Base-by-base conservation (phyloP, 2,797 vertebrate species). In the Pteropus rufus region DNA sequence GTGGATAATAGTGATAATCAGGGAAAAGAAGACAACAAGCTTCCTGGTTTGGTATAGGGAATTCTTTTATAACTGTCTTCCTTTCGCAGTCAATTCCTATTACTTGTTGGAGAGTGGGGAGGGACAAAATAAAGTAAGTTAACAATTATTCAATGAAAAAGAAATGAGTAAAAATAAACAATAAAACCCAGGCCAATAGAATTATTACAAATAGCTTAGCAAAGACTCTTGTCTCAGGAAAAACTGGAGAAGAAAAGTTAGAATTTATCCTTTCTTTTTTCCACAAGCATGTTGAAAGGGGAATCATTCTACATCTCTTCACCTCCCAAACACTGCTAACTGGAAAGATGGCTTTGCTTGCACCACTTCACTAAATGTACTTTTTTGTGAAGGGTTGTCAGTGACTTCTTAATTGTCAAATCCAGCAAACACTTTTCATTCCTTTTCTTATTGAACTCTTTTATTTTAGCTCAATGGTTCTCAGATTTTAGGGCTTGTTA, bases 131-230 rank as follows among this genome's bases (percentile, higher is more conserved):
- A 21, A 83, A 62, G 11, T 60, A 54, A 90, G 36, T 81, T 89
- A 75, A 60, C 41, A 70, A 21, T 82, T 93, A 54, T 72, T 49
- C 46, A 91, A 18, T 65, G 49, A 93, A 60, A 94, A 94, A 95
- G 41, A 73, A 73, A 80, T 21, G 26, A n/a, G 9, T 65, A 46
- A 60, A 90, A 81, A 36, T 49, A 73, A 49, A 72, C 31, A 65
- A 26, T 89, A 95, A 90, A 92, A 81, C 16, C 18, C 26, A 96
- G 79, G n/a, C 7, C 15, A 54, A 65, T 4, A 39, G 41, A 60
- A 82, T 93, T 70, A 82, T 82, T 75, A 76, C 26, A 70, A 76
- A 64, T 41, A 82, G 76, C 44, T 46, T 39, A 75, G 26, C 52
- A 81, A 77, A 80, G 44, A 80, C 7, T 91, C 36, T 91, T 34